Percentiles rank a stretch among this genome's conserved stretches.
These are phyloP conservation scores for Melinaea marsaeus DNA, from an alignment of 2,888 invertebrate species.

Conservation along the genomic window DNA sequence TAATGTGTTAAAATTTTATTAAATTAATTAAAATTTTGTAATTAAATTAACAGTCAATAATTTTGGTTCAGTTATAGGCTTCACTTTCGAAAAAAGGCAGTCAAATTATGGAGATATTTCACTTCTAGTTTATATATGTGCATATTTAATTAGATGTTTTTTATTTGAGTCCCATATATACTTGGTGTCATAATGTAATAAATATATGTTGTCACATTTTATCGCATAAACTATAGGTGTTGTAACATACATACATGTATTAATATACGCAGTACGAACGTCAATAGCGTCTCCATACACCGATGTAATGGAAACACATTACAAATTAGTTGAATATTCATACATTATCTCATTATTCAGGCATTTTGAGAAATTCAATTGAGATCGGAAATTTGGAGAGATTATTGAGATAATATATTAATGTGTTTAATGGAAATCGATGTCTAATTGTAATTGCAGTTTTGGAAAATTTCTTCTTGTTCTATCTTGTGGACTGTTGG, in stretches of 20 bases:
- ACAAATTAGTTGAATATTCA: too few relatives aligned
- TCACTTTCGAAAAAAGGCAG: too few relatives aligned
- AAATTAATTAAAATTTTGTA: too few relatives aligned
- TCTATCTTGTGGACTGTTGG: slow-evolving; percentile 10
- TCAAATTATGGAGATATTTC: too few relatives aligned
- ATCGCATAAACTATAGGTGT: not conserved
- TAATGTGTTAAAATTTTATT: too few relatives aligned
- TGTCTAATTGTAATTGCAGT: slow-evolving; percentile 20
- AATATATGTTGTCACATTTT: not conserved
- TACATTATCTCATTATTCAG: too few relatives aligned
- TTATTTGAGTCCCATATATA: not conserved
- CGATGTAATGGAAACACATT: not conserved
- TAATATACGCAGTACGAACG: too few relatives aligned
- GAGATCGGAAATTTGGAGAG: slow-evolving; percentile 15
- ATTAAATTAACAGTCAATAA: too few relatives aligned
- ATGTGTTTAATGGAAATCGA: slow-evolving; percentile 15
- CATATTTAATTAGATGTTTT: not conserved
- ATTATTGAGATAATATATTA: slow-evolving; percentile 27
- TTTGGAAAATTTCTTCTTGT: slow-evolving; percentile 29
- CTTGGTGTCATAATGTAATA: not conserved
- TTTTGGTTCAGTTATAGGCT: too few relatives aligned
- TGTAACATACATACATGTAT: not conserved
- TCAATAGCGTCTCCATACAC: slow-evolving; percentile 4
- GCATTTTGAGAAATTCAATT: not conserved
- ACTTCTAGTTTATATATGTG: not conserved